A percentile compares a stretch with the other conserved stretches of the same genome.
These are phyloP conservation scores for Brachionus rubens DNA, from an alignment of 1,140 invertebrate genomes.

Conservation along the genomic window DNA sequence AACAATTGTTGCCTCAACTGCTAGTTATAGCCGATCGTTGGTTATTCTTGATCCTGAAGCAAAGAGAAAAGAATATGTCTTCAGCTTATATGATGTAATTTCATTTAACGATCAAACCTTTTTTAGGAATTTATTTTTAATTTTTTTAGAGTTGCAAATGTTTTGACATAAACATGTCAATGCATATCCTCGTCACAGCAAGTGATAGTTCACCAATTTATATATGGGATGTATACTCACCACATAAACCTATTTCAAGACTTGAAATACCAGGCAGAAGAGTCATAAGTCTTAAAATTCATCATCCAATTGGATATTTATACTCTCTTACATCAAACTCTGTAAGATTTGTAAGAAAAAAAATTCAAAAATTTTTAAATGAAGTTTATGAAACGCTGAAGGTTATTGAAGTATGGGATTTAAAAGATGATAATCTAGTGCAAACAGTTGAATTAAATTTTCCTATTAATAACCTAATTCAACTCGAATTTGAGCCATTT, in stretches of 20 bases:
- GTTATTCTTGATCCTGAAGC: conserved; percentile 54
- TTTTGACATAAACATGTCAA: conserved; percentile 57
- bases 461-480: conserved; percentile 56
- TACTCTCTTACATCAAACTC: conserved; percentile 9
- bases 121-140: not conserved
- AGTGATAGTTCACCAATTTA: conserved; percentile 70
- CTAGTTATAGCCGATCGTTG: conserved; percentile 52
- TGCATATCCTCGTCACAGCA: conserved; percentile 63
- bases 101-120: not conserved
- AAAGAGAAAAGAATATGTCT: conserved; percentile 57
- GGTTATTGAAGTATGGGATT: conserved; percentile 61
- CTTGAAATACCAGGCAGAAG: not conserved
- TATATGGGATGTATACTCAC: conserved; percentile 70
- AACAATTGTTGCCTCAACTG: conserved; percentile 55
- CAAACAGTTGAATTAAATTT: conserved; percentile 59
- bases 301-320: not conserved
- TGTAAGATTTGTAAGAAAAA: not conserved
- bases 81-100: conserved; percentile 57
- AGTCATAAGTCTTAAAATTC: conserved; percentile 21
- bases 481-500: conserved; percentile 59
- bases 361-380: not conserved
- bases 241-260: conserved; percentile 4
- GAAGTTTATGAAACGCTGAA: conserved; percentile 47
- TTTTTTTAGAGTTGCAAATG: conserved; percentile 54
- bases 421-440: conserved; percentile 56